Evolutionary conservation across 2,888 invertebrate genomes (phyloP), one percentile per base, ranked within the genome.

Genomic region (Blastobasis lacticolella): DNA sequence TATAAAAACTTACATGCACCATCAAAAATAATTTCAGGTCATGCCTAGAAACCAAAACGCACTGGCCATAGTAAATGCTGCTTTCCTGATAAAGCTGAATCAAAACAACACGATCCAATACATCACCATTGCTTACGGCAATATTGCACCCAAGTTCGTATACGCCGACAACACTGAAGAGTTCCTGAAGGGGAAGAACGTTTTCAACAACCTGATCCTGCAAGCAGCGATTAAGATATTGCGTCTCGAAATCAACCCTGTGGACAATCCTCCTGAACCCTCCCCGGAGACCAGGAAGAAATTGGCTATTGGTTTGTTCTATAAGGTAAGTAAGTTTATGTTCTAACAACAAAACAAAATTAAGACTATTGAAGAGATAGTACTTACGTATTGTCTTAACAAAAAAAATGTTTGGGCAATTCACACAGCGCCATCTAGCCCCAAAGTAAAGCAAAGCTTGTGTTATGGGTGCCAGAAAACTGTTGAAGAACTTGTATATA

Each of bases 11-110:
- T 23, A 23, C 23, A 23, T 45, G 45, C 10, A 46, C 7, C 5
- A 1, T 48, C 6, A 5, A 48, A 23, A 23, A n/a, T 1, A 46
- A 51, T 76, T 76, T 37, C 73, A 93, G 94, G 91, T 94, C 45
- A 92, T 93, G 90, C 92, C 93, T 0, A 84, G 94, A 58, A 91
- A 92, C 42, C 94, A 94, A 78, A 94, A 94, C 67, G 91, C 94
- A 0, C 90, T 94, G 64, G 94, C 94, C 0, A 92, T 93, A 53
- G 92, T 95, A 0, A 94, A 94, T 66, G 93, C 93, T 4, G 94
- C 91, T 0, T 94, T 94, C 62, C 80, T 92, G 0, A 66, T 94
- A n/a, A 88, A 91, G 67, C 56, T 92, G 5, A 71, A 88, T 48
- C 62, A 69, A 53, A 57, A 78, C 49, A 63, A 66, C 2, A 52